Base-by-base conservation (phyloP, 2,888 invertebrate species). In the Nephrotoma flavescens region DNA sequence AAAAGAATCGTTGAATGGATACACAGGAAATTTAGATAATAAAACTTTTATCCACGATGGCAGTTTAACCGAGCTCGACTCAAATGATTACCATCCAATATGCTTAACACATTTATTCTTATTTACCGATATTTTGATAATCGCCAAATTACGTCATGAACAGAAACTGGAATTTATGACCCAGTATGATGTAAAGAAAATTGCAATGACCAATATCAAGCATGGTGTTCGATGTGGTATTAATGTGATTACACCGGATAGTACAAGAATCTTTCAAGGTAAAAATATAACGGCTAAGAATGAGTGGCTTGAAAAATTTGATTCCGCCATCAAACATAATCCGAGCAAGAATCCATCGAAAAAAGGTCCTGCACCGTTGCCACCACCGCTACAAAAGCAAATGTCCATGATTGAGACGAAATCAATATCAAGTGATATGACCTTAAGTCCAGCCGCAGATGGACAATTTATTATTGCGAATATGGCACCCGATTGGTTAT, bases 241-340 rank as follows among this genome's bases (percentile, higher is more conserved):
- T 90, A 99, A 99, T 92, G 94, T 99, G 9, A 93, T 99, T 88
- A 97, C 97, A 86, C 98, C 98, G 90, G 98, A 98, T 41, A 97
- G 98, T 88, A 96, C 97, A 0, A 94, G 97, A 90, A 95, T 98
- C 86, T 98, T 97, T 91, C 97, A 98, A 90, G 97, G 97, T 89
- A 95, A 96, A 88, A 96, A 96, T 88, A 94, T 90, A 92, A 95
- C 89, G 93, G 95, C 90, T 94, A 92, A 92, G 88, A 89, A 96
- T 92, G 97, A 98, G 90, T 98, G 98, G 98, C 92, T 98, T 88
- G 97, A 97, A 88, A 96, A 97, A 90, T 95, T 98, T 90, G 98
- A 98, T 90, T 94, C 95, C 88, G 96, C 97, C 0, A 97, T 98
- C 90, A 97, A 97, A 90, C 94, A 95, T 88, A 94, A 96, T 89